phyloP scores from a whole-genome alignment of 1,140 invertebrate genomes.

The Drosophila micromelanica region DNA sequence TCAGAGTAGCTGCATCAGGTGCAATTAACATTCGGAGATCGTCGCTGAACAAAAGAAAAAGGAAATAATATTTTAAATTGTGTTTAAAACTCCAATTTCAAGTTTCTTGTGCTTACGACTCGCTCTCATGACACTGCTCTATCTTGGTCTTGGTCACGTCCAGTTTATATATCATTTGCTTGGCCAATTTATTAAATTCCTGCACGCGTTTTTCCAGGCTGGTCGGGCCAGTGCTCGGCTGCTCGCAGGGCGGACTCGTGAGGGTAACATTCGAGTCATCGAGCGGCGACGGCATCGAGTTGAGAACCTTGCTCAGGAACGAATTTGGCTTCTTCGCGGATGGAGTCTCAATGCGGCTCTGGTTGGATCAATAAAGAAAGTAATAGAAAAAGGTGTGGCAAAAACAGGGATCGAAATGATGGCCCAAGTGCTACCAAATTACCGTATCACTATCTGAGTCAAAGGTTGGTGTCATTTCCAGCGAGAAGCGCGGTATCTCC shows the following conservation, averaged over 20 bases:
- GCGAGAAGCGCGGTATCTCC: slow-evolving; percentile 85
- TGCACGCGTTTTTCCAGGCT: slow-evolving; percentile 72
- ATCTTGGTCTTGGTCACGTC: slow-evolving; percentile 89
- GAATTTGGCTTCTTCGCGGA: slow-evolving; percentile 72
- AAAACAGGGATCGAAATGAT: slow-evolving; percentile 6
- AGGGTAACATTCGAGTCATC: slow-evolving; percentile 78
- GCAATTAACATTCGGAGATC: slow-evolving; percentile 85
- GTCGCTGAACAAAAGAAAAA: slow-evolving; percentile 49
- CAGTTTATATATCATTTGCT: slow-evolving; percentile 88
- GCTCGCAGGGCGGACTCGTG: slow-evolving; percentile 63
- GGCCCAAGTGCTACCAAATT: slow-evolving; percentile 54
- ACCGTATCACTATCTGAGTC: slow-evolving; percentile 85
- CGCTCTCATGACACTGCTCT: slow-evolving; percentile 87
- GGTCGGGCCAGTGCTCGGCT: slow-evolving; percentile 1
- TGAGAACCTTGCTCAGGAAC: slow-evolving; percentile 70
- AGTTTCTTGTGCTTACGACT: slow-evolving; percentile 84
- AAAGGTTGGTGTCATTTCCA: slow-evolving; percentile 82
- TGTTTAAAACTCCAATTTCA: neutral
- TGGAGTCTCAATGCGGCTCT: slow-evolving; percentile 83
- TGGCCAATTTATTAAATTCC: slow-evolving; percentile 87
- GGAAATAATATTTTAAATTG: neutral
- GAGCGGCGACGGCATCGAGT: slow-evolving; percentile 58
- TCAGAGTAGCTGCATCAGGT: slow-evolving; percentile 91
- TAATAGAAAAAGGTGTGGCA: slow-evolving; percentile 8
- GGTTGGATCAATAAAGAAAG: neutral